phyloP scores from a whole-genome alignment of 1,140 invertebrate genomes.

The Heliconius nattereri region DNA sequence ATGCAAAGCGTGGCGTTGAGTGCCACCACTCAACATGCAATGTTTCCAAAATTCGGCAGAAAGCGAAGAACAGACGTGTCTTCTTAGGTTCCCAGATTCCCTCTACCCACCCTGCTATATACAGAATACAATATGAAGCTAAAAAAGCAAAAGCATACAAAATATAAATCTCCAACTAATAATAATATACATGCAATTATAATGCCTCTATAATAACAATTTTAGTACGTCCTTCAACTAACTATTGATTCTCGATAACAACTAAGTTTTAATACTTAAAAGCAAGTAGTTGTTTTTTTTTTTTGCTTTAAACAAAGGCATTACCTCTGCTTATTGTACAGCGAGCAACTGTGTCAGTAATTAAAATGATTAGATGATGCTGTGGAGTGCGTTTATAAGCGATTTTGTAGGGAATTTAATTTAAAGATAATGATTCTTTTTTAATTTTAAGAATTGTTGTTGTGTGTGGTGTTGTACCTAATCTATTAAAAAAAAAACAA shows the following conservation, averaged over 20 bases:
- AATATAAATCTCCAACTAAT: background rate
- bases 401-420: conserved; percentile 23
- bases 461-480: no score
- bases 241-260: conserved; percentile 47
- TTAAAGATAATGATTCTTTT: background rate
- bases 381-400: conserved; percentile 47
- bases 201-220: background rate
- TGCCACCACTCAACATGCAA: no score
- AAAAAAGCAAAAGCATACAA: background rate
- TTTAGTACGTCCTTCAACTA: conserved; percentile 26
- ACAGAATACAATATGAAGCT: background rate
- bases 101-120: background rate
- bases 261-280: conserved; percentile 42
- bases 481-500: no score
- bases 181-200: background rate
- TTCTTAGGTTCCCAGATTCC: background rate
- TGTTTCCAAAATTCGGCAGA: background rate
- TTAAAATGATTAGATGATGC: conserved; percentile 67
- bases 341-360: conserved; percentile 72
- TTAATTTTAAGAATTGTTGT: no score
- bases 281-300: conserved; percentile 57
- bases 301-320: conserved; percentile 60
- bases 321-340: conserved; percentile 64
- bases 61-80: background rate
- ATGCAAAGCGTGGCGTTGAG: no score